Percentiles rank a stretch among this genome's conserved stretches.
Conservation (phyloP, 2,797 vertebrate genomes). For the Phrynocephalus guinanensis region DNA sequence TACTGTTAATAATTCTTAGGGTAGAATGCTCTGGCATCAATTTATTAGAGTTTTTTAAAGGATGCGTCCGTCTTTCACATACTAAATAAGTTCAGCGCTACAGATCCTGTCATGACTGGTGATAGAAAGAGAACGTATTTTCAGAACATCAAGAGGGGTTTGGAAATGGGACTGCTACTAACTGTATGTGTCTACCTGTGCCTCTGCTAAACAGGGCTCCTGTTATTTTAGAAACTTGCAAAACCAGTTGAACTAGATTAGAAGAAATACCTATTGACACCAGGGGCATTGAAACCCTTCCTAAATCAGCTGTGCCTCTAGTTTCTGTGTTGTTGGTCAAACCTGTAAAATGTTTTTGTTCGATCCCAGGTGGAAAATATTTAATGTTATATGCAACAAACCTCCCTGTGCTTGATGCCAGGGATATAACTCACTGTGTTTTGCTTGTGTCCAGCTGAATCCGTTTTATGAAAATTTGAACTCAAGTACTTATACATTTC, state of each 20-base stretch:
- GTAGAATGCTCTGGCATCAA: background rate
- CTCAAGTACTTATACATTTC: too few species aligned
- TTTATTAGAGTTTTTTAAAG: background rate
- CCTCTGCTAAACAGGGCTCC: background rate
- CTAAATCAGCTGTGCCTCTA: background rate
- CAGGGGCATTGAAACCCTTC: background rate
- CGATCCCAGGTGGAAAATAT: background rate
- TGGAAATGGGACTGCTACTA: background rate
- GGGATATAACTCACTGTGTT: too few species aligned
- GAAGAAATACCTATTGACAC: background rate
- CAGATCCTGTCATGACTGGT: background rate
- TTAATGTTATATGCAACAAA: background rate
- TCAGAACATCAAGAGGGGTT: background rate
- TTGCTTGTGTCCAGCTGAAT: background rate
- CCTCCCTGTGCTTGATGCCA: background rate
- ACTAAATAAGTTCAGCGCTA: background rate
- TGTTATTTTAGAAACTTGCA: background rate
- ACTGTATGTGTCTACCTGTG: background rate
- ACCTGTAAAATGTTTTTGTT: background rate
- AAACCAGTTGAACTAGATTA: background rate
- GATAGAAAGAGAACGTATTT: background rate
- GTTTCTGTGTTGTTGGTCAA: background rate
- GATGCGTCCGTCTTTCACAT: slow-evolving; percentile 16
- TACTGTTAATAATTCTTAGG: background rate
- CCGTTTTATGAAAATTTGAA: too few species aligned